Percentiles rank a stretch among this genome's conserved stretches.
Conservation (phyloP, 37 sponge, comb jelly and placozoan species). For the Trichoplax adhaerens region DNA sequence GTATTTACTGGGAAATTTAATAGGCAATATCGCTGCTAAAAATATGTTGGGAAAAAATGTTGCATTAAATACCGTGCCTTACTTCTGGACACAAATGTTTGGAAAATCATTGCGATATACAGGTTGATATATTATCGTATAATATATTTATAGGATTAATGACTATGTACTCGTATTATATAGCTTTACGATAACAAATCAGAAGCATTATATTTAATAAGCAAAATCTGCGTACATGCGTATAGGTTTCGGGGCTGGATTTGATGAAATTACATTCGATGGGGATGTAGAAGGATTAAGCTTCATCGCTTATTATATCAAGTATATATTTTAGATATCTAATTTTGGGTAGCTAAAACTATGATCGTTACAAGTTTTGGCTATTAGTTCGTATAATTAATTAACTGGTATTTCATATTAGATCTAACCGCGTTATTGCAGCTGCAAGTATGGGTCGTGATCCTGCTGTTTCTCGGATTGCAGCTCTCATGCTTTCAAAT, state of each 20-base stretch:
- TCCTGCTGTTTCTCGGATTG: slow-evolving; percentile 49
- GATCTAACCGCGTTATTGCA: slow-evolving; percentile 59
- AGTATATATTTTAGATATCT: slow-evolving; percentile 21
- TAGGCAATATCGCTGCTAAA: slow-evolving; percentile 62
- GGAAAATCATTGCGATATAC: slow-evolving; percentile 81
- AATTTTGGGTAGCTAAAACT: background rate
- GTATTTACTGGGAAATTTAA: background rate
- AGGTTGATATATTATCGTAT: slow-evolving; percentile 25
- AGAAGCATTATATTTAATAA: background rate
- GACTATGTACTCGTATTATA: background rate
- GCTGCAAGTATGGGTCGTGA: slow-evolving; percentile 43
- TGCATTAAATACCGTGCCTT: slow-evolving; percentile 60
- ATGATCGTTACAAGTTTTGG: background rate
- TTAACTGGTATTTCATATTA: slow-evolving; percentile 2
- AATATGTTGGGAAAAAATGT: slow-evolving; percentile 60
- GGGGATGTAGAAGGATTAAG: slow-evolving; percentile 56
- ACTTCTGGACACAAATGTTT: slow-evolving; percentile 83
- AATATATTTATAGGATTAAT: background rate
- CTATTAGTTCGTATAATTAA: background rate
- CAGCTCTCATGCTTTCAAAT: slow-evolving; percentile 56
- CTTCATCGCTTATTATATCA: slow-evolving; percentile 62
- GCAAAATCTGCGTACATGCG: background rate
- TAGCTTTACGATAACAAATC: background rate
- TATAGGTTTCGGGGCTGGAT: slow-evolving; percentile 38
- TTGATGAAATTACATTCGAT: slow-evolving; percentile 67